Percentiles rank a stretch among this genome's conserved stretches.
Evolutionary conservation across 2,888 invertebrate species (phyloP).

Genomic region (Strigamia transsilvanica): DNA sequence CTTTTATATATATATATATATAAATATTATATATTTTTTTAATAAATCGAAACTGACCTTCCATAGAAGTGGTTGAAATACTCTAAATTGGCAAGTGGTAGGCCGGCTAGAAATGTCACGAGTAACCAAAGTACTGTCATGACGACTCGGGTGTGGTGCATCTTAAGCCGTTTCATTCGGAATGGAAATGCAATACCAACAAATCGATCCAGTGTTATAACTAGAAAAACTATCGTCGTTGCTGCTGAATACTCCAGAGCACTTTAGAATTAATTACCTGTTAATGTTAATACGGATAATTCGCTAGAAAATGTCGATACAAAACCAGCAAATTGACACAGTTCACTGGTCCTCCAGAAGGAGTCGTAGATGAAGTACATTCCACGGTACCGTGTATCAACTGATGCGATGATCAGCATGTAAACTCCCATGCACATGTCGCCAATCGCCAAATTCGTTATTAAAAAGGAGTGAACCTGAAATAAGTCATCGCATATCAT

Average conservation of each 20-base stretch:
- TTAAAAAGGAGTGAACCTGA: slow-evolving; percentile 66
- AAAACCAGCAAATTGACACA: slow-evolving; percentile 64
- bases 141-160: slow-evolving; percentile 61
- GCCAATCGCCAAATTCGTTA: slow-evolving; percentile 64
- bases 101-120: slow-evolving; percentile 62
- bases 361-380: slow-evolving; percentile 64
- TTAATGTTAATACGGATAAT: slow-evolving; percentile 63
- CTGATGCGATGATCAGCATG: slow-evolving; percentile 63
- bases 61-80: slow-evolving; percentile 68
- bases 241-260: background rate
- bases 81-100: slow-evolving; percentile 62
- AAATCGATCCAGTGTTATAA: slow-evolving; percentile 64
- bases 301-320: slow-evolving; percentile 64
- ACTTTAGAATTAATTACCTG: slow-evolving; percentile 59
- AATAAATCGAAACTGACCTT: slow-evolving; percentile 58
- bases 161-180: slow-evolving; percentile 61
- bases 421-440: slow-evolving; percentile 65
- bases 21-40: too few species aligned
- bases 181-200: slow-evolving; percentile 64
- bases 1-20: too few species aligned
- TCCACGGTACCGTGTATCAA: slow-evolving; percentile 65
- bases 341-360: slow-evolving; percentile 61
- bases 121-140: slow-evolving; percentile 63
- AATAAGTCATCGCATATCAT: background rate
- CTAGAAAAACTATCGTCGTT: slow-evolving; percentile 57